phyloP scores from a whole-genome alignment of 2,113 vertebrate species.

The Cyphomyrus plagiostoma region DNA sequence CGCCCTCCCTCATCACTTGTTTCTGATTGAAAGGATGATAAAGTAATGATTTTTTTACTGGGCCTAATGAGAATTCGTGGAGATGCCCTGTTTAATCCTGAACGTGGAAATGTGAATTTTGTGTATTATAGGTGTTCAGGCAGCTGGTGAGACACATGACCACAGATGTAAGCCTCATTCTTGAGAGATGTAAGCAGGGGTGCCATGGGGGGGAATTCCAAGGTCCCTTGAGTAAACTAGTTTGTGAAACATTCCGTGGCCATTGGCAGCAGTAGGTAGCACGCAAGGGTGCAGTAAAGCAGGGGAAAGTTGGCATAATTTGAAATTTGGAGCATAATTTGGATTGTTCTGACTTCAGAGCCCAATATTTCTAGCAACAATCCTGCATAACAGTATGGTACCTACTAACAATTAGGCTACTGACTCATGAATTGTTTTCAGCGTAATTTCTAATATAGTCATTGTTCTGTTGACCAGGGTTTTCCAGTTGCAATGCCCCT shows the following conservation, averaged over 20 bases:
- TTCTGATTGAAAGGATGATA: too few species aligned
- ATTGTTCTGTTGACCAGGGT: neutral
- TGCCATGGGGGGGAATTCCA: neutral
- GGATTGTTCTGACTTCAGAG: neutral
- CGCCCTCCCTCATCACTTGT: too few species aligned
- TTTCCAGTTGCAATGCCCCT: neutral
- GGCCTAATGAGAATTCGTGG: neutral
- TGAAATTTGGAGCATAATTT: neutral
- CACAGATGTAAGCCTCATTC: conserved; percentile 62
- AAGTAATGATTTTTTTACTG: too few species aligned
- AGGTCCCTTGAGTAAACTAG: neutral
- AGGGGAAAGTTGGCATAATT: neutral
- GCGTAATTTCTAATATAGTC: neutral
- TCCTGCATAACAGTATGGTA: conserved; percentile 61
- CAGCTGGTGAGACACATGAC: conserved; percentile 69
- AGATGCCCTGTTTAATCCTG: neutral
- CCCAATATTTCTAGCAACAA: neutral
- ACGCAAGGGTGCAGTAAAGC: neutral
- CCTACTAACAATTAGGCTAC: neutral
- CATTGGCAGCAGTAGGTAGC: neutral
- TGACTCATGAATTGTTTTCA: neutral
- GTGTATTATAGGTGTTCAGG: conserved; percentile 61
- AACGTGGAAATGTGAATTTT: neutral
- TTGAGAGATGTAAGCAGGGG: conserved; percentile 69
- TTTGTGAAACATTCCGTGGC: neutral